phyloP scores from a whole-genome alignment of 2,113 vertebrate species.

The Cephalopterus ornatus region DNA sequence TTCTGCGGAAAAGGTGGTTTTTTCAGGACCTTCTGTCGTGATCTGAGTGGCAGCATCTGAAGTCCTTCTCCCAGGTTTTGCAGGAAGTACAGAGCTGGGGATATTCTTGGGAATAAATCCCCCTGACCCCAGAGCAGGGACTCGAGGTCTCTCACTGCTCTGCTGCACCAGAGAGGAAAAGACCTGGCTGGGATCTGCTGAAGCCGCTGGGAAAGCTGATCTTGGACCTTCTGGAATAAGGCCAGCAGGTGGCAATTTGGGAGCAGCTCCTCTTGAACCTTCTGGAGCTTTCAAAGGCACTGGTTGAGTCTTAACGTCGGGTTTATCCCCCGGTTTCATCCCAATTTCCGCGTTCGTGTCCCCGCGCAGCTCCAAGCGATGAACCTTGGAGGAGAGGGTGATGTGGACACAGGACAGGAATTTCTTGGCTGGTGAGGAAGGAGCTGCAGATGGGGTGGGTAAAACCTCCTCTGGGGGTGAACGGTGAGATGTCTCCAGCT shows the following conservation, averaged over 20 bases:
- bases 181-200: neutral
- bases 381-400: conserved; percentile 73
- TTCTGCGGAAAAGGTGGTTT: conserved; percentile 62
- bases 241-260: neutral
- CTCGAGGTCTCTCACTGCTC: conserved; percentile 10
- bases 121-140: neutral
- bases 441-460: neutral
- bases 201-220: neutral
- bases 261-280: neutral
- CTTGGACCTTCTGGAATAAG: neutral
- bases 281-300: neutral
- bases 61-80: neutral
- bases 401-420: conserved; percentile 77
- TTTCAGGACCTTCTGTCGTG: conserved; percentile 56
- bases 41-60: conserved; percentile 72
- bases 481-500: neutral
- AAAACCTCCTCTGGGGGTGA: neutral
- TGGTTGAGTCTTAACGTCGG: neutral
- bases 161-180: conserved; percentile 10
- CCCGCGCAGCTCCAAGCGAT: neutral
- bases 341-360: neutral
- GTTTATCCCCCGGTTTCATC: neutral
- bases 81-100: neutral
- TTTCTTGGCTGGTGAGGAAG: conserved; percentile 53
- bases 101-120: neutral